phyloP scores from a whole-genome alignment of 2,888 invertebrate species.

The Agrochola circellaris region DNA sequence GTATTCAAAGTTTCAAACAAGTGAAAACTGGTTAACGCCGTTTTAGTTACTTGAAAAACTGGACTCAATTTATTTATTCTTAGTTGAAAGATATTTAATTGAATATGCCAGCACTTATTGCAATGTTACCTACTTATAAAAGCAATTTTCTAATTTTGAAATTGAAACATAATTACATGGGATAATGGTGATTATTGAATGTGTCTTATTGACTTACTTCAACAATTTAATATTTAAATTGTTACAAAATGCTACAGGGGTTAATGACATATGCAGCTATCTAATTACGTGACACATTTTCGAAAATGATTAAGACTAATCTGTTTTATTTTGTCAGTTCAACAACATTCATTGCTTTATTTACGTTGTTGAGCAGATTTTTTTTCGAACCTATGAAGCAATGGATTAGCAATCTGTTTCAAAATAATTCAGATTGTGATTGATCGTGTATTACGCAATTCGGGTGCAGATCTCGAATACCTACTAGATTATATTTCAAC shows the following conservation, averaged over 20 bases:
- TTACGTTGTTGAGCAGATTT: too few relatives aligned
- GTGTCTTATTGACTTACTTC: neutral
- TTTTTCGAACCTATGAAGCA: too few relatives aligned
- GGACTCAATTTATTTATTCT: conserved; percentile 29
- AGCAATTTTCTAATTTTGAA: conserved; percentile 13
- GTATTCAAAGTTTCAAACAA: conserved; percentile 37
- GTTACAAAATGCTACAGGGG: neutral
- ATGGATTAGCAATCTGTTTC: too few relatives aligned
- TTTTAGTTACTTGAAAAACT: conserved; percentile 27
- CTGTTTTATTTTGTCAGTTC: too few relatives aligned
- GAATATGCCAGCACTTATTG: conserved; percentile 27
- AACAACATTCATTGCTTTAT: too few relatives aligned
- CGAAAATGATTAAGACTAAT: too few relatives aligned
- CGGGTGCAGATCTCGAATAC: neutral
- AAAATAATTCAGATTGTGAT: too few relatives aligned
- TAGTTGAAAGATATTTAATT: conserved; percentile 19
- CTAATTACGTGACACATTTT: too few relatives aligned
- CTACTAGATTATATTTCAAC: neutral
- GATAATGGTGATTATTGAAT: conserved; percentile 13
- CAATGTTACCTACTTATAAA: conserved; percentile 1
- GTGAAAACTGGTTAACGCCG: conserved; percentile 20
- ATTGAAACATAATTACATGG: neutral
- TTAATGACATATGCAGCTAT: neutral
- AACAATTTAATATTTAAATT: conserved; percentile 1
- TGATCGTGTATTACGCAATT: too few relatives aligned